phyloP scores from a whole-genome alignment of 2,113 vertebrate species.

The Dipodomys stephensi region DNA sequence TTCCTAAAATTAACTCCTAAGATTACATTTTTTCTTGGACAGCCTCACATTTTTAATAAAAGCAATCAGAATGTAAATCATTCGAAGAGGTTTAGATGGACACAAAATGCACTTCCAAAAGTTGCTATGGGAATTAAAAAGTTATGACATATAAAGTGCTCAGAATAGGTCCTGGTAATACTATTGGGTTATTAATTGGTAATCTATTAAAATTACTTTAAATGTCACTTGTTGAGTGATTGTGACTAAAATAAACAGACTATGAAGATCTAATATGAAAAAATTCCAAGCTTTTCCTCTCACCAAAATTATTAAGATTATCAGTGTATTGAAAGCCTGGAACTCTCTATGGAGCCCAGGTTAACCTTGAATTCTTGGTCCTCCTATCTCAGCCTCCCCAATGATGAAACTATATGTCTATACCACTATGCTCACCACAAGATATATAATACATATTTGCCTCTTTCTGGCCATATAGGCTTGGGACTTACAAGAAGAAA shows the following conservation, averaged over 20 bases:
- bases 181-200: background rate
- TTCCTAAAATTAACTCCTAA: background rate
- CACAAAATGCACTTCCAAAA: background rate
- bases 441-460: background rate
- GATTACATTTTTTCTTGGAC: slow-evolving; percentile 2
- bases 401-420: background rate
- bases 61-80: slow-evolving; percentile 1
- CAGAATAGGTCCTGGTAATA: background rate
- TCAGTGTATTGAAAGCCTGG: slow-evolving; percentile 6
- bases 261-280: slow-evolving; percentile 37
- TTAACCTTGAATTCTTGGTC: background rate
- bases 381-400: background rate
- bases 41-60: background rate
- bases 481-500: slow-evolving; percentile 33
- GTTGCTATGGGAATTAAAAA: background rate
- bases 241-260: slow-evolving; percentile 20
- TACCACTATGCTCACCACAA: background rate
- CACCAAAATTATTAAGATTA: background rate
- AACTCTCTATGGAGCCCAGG: background rate
- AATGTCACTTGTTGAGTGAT: background rate
- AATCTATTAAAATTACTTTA: slow-evolving; percentile 18
- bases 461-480: background rate
- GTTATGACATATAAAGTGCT: background rate
- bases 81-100: background rate
- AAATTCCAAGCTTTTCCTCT: background rate